Evolutionary conservation across 2,797 vertebrate genomes (phyloP), one percentile per base, ranked within the genome.

Genomic region (Schizothorax lantsangensis): DNA sequence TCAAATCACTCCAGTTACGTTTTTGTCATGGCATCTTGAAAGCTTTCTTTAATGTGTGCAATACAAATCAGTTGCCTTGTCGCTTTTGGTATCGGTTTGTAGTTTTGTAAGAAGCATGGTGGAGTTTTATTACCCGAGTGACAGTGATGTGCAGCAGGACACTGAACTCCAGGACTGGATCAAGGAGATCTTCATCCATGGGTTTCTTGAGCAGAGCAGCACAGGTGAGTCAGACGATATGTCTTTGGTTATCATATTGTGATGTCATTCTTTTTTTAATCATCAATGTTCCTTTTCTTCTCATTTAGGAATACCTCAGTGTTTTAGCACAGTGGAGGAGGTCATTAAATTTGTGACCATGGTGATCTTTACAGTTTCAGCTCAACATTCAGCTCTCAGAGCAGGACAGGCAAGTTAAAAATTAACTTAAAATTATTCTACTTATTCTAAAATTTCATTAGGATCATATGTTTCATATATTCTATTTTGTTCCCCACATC

Each of bases 301-400:
- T 23, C 1, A 45, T 52, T 82, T 77, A 90, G 88, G 47, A 38
- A 75, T 88, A 52, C 86, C 86, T 12, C 68, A n/a, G 2, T 2
- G 66, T 23, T 94, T 95, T 69, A 49, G 36, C 6, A 83, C 85
- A 23, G 89, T 88, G 0, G 85, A 92, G 2, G 92, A 95, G 75
- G 78, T 95, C 43, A 81, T 86, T 74, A 92, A 89, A 87, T 94
- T 95, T 82, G 62, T 94, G 87, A 95, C 94, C 47, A 92, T 94
- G 92, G 87, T 94, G 81, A 93, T 95, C 88, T 95, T 95, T 88
- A 94, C 87, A 1, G 84, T 87, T 17, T 90, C 93, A 0, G 92
- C 36, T 40, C 94, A 94, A 79, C 95, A 95, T 77, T 83, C 92
- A 73, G 92, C 93, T 0, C 84, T 94, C 33, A 93, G 92, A 68